Evolutionary conservation across 2,113 vertebrate species (phyloP).

Genomic region (Morone chrysops): DNA sequence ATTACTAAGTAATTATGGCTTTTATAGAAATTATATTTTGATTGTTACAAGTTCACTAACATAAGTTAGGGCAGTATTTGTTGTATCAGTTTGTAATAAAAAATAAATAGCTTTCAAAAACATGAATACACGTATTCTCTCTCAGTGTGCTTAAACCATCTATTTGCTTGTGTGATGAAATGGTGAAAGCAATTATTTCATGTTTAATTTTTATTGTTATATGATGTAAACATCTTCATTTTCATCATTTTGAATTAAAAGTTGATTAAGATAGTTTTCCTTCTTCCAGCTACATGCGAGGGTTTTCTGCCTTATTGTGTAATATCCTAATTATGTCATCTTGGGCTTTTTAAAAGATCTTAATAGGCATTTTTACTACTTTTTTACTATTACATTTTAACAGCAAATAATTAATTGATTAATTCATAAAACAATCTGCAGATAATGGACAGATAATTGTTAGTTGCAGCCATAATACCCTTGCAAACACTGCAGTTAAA

Average conservation of each 20-base stretch:
- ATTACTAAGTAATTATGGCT: conserved; percentile 50
- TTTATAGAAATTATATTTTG: conserved; percentile 51
- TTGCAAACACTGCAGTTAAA: conserved; percentile 6
- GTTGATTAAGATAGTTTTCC: neutral
- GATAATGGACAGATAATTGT: conserved; percentile 28
- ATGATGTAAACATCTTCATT: neutral
- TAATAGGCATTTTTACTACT: neutral
- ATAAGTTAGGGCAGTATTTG: conserved; percentile 27
- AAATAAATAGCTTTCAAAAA: conserved; percentile 18
- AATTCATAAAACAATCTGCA: neutral
- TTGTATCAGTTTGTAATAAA: conserved; percentile 27
- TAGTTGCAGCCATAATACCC: conserved; percentile 13
- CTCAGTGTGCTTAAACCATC: conserved; percentile 9
- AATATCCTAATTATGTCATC: neutral
- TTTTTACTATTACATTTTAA: neutral
- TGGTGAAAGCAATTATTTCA: neutral
- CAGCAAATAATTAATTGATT: neutral
- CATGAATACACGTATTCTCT: neutral
- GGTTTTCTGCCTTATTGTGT: neutral
- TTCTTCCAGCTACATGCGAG: neutral
- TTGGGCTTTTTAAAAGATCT: neutral
- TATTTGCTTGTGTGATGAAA: neutral
- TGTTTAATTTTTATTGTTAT: neutral
- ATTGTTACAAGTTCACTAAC: conserved; percentile 27
- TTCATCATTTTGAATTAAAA: neutral